phyloP scores from a whole-genome alignment of 2,797 vertebrate species.

The Sebastes hopkinsi region DNA sequence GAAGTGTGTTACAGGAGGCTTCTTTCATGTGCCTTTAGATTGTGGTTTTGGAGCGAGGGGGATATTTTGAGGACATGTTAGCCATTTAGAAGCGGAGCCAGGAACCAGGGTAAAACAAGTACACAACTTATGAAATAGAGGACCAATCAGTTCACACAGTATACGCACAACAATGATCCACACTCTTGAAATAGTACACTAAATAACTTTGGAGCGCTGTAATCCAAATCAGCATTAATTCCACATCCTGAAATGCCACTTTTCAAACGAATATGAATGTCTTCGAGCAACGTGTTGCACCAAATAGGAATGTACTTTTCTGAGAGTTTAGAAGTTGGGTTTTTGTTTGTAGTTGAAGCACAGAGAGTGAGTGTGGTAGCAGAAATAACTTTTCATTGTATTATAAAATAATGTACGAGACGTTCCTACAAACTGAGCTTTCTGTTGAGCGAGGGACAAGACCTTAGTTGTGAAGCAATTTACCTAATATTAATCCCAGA shows the following conservation, averaged over 20 bases:
- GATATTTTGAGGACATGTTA: conserved; percentile 33
- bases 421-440: neutral
- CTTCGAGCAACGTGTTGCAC: conserved; percentile 55
- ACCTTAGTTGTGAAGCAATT: neutral
- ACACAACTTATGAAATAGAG: conserved; percentile 30
- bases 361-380: conserved; percentile 32
- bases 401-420: conserved; percentile 1
- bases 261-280: conserved; percentile 55
- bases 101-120: conserved; percentile 36
- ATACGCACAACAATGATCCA: conserved; percentile 1
- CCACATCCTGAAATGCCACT: conserved; percentile 26
- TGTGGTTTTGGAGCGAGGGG: conserved; percentile 21
- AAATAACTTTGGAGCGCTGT: neutral
- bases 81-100: conserved; percentile 42
- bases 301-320: conserved; percentile 69
- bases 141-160: conserved; percentile 42
- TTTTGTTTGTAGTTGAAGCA: conserved; percentile 37
- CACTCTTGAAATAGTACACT: neutral
- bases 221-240: neutral
- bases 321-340: neutral
- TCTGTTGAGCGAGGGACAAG: neutral
- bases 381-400: conserved; percentile 11
- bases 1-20: conserved; percentile 56
- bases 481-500: conserved; percentile 25
- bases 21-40: conserved; percentile 78